Evolutionary conservation across 2,888 invertebrate species (phyloP), one percentile per base, ranked within the genome.

Genomic region (Dyspetes luteomarginatus): DNA sequence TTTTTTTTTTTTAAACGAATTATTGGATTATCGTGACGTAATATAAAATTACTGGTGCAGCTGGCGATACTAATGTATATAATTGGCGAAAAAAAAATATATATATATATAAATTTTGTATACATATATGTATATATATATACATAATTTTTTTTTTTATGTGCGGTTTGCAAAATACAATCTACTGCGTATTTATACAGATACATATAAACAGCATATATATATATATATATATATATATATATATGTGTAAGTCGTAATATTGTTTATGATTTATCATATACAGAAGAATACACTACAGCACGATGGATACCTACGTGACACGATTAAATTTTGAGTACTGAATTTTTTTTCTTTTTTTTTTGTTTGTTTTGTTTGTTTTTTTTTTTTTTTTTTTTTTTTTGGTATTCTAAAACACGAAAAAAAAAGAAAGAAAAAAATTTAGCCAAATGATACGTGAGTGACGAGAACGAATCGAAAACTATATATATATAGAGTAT

Each of bases 181-280:
- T 77, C 81, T 81, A 81, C 81, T 77, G 81, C 81, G 68, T 79
- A 73, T 45, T 69, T 36, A 45, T 77, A 72, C 55, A 72, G 48
- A 52, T 76, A 80, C 72, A 76, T 77, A 71, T 77, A 73, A 77
- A 77, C 72, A 71, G 73, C 77, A 41, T 69, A 68, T 75, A 75
- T 80, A 43, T 77, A 72, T 52, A 19, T 68, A 79, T 72, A 41
- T 41, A 56, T 64, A 67, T 60, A 74, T n/a, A 55, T 78, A 93
- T 92, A 92, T 92, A 93, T 93, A 93, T 93, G 92, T 93, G 93
- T 85, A 88, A 24, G 15, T 73, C 15, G 55, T 85, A 93, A 69
- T 81, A 72, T 75, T 65, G 71, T 75, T 67, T 48, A 76, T 72
- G 48, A 60, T 78, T 71, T 76, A 68, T 81, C 64, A 73, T 64